These are phyloP conservation scores for Papilio polytes DNA, from an alignment of 1,140 invertebrate genomes.

Conservation along the genomic window DNA sequence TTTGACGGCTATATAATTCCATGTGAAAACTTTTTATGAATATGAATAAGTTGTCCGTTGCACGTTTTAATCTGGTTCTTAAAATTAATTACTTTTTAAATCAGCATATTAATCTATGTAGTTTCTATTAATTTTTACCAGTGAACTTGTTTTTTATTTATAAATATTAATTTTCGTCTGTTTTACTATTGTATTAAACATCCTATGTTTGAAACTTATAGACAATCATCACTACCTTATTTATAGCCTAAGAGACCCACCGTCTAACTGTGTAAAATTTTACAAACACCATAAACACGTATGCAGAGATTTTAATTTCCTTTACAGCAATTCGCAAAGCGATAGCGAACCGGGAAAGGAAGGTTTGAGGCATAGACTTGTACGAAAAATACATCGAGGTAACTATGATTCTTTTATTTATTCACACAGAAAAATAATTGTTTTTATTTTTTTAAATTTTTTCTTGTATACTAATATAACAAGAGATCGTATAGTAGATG, in stretches of 20 bases:
- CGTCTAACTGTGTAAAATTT: background rate
- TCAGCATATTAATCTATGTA: background rate
- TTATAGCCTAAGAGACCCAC: background rate
- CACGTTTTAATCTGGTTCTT: background rate
- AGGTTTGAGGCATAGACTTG: constrained; percentile 73
- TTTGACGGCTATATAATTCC: too few species aligned
- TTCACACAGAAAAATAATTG: background rate
- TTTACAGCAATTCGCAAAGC: constrained; percentile 62
- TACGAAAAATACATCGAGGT: constrained; percentile 78
- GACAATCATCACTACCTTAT: too few species aligned
- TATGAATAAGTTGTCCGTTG: background rate
- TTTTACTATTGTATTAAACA: too few species aligned
- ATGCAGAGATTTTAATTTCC: background rate
- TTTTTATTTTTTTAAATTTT: too few species aligned
- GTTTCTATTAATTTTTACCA: background rate
- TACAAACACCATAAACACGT: background rate
- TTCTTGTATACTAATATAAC: too few species aligned
- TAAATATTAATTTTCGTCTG: background rate
- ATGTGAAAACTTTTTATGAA: constrained; percentile 28
- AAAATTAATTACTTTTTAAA: background rate
- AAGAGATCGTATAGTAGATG: background rate
- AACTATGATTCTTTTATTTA: constrained; percentile 41
- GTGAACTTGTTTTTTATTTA: background rate
- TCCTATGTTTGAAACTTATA: too few species aligned
- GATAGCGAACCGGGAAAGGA: constrained; percentile 72